Evolutionary conservation across 1,140 invertebrate genomes (phyloP).

Genomic region (Drosophila obscura): DNA sequence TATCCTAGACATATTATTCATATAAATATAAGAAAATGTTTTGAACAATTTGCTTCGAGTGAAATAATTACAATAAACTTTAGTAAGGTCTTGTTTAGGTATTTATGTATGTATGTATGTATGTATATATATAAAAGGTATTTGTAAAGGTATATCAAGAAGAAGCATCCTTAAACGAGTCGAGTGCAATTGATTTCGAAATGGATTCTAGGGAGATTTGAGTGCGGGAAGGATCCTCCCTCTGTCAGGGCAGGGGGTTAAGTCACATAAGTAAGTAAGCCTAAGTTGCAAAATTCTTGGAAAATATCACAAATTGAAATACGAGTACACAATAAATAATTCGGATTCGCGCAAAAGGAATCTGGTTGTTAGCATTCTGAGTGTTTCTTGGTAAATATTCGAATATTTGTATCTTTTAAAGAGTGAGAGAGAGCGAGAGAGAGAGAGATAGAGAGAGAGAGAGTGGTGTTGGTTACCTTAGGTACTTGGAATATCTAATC

Average conservation of each 20-base stretch:
- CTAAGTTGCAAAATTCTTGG: conserved; percentile 77
- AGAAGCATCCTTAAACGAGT: conserved; percentile 55
- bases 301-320: conserved; percentile 83
- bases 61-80: conserved; percentile 37
- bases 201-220: conserved; percentile 24
- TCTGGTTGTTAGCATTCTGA: conserved; percentile 57
- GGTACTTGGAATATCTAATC: conserved; percentile 60
- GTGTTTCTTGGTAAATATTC: conserved; percentile 44
- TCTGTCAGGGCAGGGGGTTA: conserved; percentile 39
- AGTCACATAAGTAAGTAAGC: conserved; percentile 74
- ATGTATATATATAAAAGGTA: conserved; percentile 8
- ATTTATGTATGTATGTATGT: no score
- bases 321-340: conserved; percentile 68
- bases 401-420: conserved; percentile 48
- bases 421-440: conserved; percentile 10
- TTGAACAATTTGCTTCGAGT: conserved; percentile 35
- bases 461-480: conserved; percentile 42
- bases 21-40: conserved; percentile 46
- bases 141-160: conserved; percentile 41
- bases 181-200: conserved; percentile 53
- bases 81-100: conserved; percentile 14
- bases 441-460: no score
- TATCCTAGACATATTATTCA: conserved; percentile 50
- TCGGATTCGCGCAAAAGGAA: conserved; percentile 66
- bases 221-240: conserved; percentile 37